Evolutionary conservation across 2,888 invertebrate genomes (phyloP), one percentile per base, ranked within the genome.

Genomic region (Polyommatus icarus): DNA sequence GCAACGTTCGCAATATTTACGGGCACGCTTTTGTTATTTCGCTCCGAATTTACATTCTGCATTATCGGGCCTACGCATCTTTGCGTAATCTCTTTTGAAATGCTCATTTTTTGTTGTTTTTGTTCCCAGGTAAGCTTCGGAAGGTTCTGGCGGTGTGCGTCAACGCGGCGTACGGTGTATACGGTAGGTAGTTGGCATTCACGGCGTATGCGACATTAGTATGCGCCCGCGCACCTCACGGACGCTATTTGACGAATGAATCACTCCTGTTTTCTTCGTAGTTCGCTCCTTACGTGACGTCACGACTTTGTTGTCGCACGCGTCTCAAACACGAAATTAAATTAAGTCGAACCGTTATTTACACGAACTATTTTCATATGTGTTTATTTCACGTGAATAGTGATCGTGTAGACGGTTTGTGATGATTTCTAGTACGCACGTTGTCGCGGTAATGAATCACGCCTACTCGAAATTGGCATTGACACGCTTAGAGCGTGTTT

Each of bases 281-380:
- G 80, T 78, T 79, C 78, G 82, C 80, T 81, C 86, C 84, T 83
- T 84, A 90, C 91, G 92, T 93, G 93, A 93, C 92, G 91, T 92
- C 93, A 93, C 93, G 93, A 92, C 85, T 87, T 83, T 80, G 82
- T 82, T 88, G 91, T 90, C 90, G 91, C 93, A 92, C 92, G 92
- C 89, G 88, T 88, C 80, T 79, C 59, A 24, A 54, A 76, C 76
- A 76, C 40, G 76, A 78, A 76, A 78, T 77, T 54, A 76, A 72
- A 78, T 76, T 50, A 67, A 50, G 46, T 73, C 29, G 36, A 18
- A 72, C 76, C 78, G 78, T 78, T 78, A 78, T 24, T 61, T 57
- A 32, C 57, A 36, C 71, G 50, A 71, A 71, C 36, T 24, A 59
- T 61, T 61, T 61, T 61, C 59, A 61, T 24, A 61, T 61, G 24